Conservation (phyloP, 2,797 vertebrate species). For the Myripristis jacobus region DNA sequence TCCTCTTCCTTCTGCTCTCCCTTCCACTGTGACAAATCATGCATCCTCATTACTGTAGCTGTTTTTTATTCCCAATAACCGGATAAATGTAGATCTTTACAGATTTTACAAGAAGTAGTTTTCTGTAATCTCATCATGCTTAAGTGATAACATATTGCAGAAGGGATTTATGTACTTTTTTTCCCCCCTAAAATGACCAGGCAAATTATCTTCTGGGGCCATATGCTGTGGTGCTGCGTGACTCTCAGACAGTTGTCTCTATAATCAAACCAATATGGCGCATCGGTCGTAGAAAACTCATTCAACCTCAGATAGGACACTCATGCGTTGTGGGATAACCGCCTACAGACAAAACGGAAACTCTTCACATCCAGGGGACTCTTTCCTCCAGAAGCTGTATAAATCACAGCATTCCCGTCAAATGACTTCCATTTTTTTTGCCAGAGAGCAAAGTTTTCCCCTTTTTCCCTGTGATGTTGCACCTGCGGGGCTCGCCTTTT, state of each 20-base stretch:
- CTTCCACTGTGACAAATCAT: conserved; percentile 25
- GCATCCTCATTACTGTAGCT: not conserved
- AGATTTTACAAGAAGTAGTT: conserved; percentile 1
- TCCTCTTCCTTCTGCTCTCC: conserved; percentile 2
- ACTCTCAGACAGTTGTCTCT: conserved; percentile 69
- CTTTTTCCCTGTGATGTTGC: conserved; percentile 57
- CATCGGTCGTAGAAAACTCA: conserved; percentile 58
- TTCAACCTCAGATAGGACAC: conserved; percentile 27
- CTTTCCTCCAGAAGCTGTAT: conserved; percentile 39
- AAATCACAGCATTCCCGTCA: conserved; percentile 55
- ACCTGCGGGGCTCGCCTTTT: conserved; percentile 49
- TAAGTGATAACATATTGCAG: not conserved
- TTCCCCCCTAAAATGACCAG: conserved; percentile 37
- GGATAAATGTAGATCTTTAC: conserved; percentile 20
- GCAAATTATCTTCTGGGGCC: conserved; percentile 48
- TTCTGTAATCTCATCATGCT: not conserved
- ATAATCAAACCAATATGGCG: conserved; percentile 71
- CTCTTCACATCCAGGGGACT: conserved; percentile 45
- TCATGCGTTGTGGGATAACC: conserved; percentile 48
- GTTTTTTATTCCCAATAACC: conserved; percentile 43
- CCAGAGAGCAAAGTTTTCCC: conserved; percentile 41
- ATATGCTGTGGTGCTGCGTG: conserved; percentile 59
- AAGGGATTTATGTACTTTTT: conserved; percentile 21
- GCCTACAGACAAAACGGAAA: conserved; percentile 46
- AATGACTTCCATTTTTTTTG: conserved; percentile 45